These are phyloP conservation scores for Phallusia fumigata DNA, from an alignment of 23 tunicate genomes.

Conservation along the genomic window DNA sequence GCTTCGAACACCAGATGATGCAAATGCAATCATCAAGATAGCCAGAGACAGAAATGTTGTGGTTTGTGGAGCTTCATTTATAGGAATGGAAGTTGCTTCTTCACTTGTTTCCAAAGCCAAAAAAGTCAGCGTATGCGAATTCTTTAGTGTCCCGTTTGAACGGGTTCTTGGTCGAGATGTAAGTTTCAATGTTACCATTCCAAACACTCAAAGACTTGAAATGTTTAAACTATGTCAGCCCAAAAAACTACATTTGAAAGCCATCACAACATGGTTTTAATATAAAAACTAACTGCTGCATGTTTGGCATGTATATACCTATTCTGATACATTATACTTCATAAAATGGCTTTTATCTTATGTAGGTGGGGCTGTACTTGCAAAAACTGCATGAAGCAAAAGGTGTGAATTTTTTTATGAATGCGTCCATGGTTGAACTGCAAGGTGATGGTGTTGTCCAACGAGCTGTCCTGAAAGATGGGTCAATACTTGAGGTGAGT, in stretches of 20 bases:
- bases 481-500: conserved; percentile 51
- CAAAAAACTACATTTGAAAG: background rate
- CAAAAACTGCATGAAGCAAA: conserved; percentile 66
- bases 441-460: conserved; percentile 60
- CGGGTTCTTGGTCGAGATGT: conserved; percentile 78
- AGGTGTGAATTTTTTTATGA: conserved; percentile 75
- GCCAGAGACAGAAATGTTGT: conserved; percentile 67
- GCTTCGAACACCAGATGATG: conserved; percentile 74
- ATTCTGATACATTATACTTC: background rate
- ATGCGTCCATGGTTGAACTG: conserved; percentile 59
- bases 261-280: too few species aligned
- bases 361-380: conserved; percentile 74
- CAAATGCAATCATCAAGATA: conserved; percentile 36
- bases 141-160: conserved; percentile 81
- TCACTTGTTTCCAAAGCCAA: conserved; percentile 56
- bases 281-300: too few species aligned
- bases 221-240: too few species aligned
- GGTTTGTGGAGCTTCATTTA: conserved; percentile 82
- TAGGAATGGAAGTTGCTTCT: conserved; percentile 97
- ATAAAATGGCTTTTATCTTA: too few species aligned
- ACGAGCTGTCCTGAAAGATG: conserved; percentile 58
- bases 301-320: background rate
- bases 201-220: too few species aligned
- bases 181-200: background rate
- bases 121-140: conserved; percentile 74